Evolutionary conservation across 2,113 vertebrate species (phyloP).

Genomic region (Abramis brama): DNA sequence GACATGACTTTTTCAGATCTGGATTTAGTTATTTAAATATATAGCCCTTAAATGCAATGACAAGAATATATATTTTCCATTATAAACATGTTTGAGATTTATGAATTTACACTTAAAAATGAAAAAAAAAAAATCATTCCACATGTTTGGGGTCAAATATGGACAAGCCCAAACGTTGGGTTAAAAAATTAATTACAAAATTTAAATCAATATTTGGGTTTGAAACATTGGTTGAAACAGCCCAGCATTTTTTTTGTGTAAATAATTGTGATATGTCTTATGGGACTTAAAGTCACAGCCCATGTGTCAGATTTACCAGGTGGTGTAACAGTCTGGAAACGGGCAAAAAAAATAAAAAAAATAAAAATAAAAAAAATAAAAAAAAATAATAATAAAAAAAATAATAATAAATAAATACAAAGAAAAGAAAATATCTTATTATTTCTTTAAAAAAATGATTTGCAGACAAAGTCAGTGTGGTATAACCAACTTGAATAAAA

Average conservation of each 20-base stretch:
- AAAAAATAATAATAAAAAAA: too few species aligned
- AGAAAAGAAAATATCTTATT: neutral
- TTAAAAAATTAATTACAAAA: too few species aligned
- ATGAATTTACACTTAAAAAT: neutral
- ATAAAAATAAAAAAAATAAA: rapidly evolving
- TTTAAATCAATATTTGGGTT: too few species aligned
- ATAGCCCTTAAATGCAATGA: neutral
- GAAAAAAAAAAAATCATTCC: too few species aligned
- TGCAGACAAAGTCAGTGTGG: too few species aligned
- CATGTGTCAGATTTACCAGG: neutral
- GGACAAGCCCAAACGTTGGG: too few species aligned
- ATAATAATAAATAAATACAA: too few species aligned
- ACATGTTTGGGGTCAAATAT: too few species aligned
- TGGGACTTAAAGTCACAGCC: neutral
- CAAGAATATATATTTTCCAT: neutral
- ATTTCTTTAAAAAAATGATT: neutral
- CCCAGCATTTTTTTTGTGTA: neutral
- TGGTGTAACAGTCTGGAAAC: neutral
- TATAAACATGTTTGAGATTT: neutral
- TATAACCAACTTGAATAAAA: too few species aligned
- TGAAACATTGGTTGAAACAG: too few species aligned
- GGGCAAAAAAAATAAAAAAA: neutral
- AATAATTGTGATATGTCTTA: neutral
- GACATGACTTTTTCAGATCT: neutral
- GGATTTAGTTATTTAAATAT: neutral